Conservation (phyloP, 2,888 invertebrate species). For the Darwinula stevensoni region DNA sequence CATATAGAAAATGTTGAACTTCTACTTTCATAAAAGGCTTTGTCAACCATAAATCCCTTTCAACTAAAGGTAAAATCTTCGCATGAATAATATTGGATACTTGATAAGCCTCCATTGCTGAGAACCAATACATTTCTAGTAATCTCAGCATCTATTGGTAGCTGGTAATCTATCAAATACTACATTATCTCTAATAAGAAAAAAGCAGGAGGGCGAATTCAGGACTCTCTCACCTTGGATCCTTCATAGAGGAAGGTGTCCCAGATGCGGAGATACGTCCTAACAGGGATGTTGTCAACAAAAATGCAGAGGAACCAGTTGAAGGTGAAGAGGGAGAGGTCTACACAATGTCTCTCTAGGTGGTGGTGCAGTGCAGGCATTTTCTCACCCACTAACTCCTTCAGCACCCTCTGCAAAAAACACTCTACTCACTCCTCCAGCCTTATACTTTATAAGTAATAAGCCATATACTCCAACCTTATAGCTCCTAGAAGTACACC, state of each 20-base stretch:
- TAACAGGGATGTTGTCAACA: conserved; percentile 22
- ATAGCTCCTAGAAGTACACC: too few species aligned
- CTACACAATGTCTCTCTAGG: conserved; percentile 18
- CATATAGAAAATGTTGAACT: too few species aligned
- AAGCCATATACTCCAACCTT: too few species aligned
- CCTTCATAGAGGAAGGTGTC: conserved; percentile 24
- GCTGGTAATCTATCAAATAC: neutral
- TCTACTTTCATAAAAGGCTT: too few species aligned
- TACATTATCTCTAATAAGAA: conserved; percentile 1
- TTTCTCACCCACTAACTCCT: conserved; percentile 22
- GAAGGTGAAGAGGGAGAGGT: conserved; percentile 21
- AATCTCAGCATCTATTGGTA: conserved; percentile 7
- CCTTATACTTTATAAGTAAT: neutral
- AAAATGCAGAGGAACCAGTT: conserved; percentile 25
- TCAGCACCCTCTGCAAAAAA: conserved; percentile 18
- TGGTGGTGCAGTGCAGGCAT: conserved; percentile 19
- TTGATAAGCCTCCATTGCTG: too few species aligned
- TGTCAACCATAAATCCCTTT: too few species aligned
- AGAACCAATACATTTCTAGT: too few species aligned
- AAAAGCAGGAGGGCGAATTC: neutral
- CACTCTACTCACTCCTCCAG: too few species aligned
- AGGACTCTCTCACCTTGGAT: conserved; percentile 17
- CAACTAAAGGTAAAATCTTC: too few species aligned
- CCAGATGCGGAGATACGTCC: conserved; percentile 22
- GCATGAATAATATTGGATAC: too few species aligned